Evolutionary conservation across 92 coral and sea anemone species (phyloP).

Genomic region (Diadumene lineata): DNA sequence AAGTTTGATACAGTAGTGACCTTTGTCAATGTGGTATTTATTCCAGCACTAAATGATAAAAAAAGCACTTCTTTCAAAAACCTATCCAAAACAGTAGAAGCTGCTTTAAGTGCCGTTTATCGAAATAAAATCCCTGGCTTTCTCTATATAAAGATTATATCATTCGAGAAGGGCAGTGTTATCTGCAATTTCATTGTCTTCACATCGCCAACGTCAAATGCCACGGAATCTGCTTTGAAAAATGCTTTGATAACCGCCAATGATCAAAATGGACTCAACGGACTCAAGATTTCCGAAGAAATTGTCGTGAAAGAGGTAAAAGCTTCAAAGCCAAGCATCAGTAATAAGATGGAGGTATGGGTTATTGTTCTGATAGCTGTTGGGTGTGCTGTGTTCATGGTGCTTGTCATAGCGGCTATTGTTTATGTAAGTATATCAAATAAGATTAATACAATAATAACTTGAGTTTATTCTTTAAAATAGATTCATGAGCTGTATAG

Average conservation of each 20-base stretch:
- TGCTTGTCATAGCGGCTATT: not conserved
- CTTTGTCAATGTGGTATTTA: slow-evolving; percentile 8
- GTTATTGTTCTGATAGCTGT: slow-evolving; percentile 4
- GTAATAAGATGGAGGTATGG: slow-evolving; percentile 8
- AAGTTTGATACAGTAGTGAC: slow-evolving; percentile 24
- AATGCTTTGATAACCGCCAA: not conserved
- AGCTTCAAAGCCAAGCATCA: not conserved
- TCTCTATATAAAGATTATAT: slow-evolving; percentile 2
- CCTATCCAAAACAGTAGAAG: slow-evolving; percentile 8
- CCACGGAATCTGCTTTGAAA: slow-evolving; percentile 1
- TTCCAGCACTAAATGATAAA: slow-evolving; percentile 11
- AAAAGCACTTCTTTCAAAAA: slow-evolving; percentile 18
- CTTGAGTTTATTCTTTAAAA: too few species aligned
- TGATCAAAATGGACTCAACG: slow-evolving; percentile 13
- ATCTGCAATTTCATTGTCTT: slow-evolving; percentile 42
- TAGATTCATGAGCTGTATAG: too few species aligned
- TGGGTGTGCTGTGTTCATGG: not conserved
- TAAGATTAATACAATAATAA: too few species aligned
- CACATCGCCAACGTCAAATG: slow-evolving; percentile 10
- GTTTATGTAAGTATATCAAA: slow-evolving; percentile 24
- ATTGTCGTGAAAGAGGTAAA: slow-evolving; percentile 4
- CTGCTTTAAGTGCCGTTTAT: slow-evolving; percentile 1
- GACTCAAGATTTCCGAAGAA: not conserved
- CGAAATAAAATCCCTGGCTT: slow-evolving; percentile 8
- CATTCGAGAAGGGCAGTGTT: slow-evolving; percentile 54